A percentile compares a stretch with the other conserved stretches of the same genome.
Evolutionary conservation across 2,797 vertebrate species (phyloP).

Genomic region (Paratrypauchen microcephalus): DNA sequence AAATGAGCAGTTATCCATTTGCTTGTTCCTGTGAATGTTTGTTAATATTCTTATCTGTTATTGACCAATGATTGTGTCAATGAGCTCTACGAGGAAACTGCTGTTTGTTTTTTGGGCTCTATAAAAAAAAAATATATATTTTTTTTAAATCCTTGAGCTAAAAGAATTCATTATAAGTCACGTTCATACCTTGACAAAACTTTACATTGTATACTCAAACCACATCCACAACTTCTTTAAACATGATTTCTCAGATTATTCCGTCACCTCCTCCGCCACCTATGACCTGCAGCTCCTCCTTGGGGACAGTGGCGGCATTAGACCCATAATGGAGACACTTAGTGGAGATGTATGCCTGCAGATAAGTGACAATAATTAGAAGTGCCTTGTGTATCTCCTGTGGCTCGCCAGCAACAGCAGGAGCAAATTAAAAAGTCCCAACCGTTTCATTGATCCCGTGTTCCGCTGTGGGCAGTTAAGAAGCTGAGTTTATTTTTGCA

Average conservation of each 20-base stretch:
- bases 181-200: neutral
- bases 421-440: slow-evolving; percentile 65
- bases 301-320: slow-evolving; percentile 14
- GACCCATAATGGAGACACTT: slow-evolving; percentile 39
- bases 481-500: slow-evolving; percentile 32
- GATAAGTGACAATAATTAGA: slow-evolving; percentile 64
- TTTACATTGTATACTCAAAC: neutral
- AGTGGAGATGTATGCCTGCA: slow-evolving; percentile 36
- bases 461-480: slow-evolving; percentile 51
- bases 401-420: slow-evolving; percentile 48
- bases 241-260: neutral
- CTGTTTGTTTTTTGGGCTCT: too few relatives aligned
- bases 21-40: too few relatives aligned
- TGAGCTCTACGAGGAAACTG: too few relatives aligned
- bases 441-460: slow-evolving; percentile 62
- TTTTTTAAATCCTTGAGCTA: too few relatives aligned
- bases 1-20: too few relatives aligned
- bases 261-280: slow-evolving; percentile 30
- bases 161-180: neutral
- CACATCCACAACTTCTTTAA: neutral
- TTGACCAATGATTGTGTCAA: too few relatives aligned
- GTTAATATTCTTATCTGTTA: too few relatives aligned
- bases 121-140: too few relatives aligned
- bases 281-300: slow-evolving; percentile 31
- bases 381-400: slow-evolving; percentile 47